Evolutionary conservation across 2,888 invertebrate genomes (phyloP).

Genomic region (Tupiocoris notatus): DNA sequence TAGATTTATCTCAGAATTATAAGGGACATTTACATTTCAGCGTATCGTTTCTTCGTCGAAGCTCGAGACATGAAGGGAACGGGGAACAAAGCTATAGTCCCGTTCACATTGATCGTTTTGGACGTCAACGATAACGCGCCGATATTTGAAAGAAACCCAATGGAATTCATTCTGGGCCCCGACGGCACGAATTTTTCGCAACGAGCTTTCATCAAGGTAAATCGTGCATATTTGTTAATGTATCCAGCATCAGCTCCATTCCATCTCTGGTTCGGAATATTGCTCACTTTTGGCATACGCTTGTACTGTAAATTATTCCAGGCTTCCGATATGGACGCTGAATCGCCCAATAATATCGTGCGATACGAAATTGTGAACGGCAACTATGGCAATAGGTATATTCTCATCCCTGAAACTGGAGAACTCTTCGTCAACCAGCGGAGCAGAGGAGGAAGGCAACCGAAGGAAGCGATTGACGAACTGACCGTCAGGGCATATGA

Average conservation of each 20-base stretch:
- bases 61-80: slow-evolving; percentile 83
- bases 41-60: slow-evolving; percentile 76
- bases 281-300: too few relatives aligned
- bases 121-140: slow-evolving; percentile 82
- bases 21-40: slow-evolving; percentile 51
- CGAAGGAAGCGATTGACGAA: slow-evolving; percentile 52
- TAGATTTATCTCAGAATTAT: too few relatives aligned
- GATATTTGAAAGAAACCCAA: slow-evolving; percentile 72
- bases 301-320: too few relatives aligned
- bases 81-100: slow-evolving; percentile 72
- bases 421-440: slow-evolving; percentile 46
- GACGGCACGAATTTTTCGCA: slow-evolving; percentile 73
- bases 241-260: too few relatives aligned
- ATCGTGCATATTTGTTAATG: too few relatives aligned
- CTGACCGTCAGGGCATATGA: slow-evolving; percentile 78
- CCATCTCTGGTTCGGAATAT: too few relatives aligned
- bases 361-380: slow-evolving; percentile 79
- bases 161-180: slow-evolving; percentile 76
- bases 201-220: slow-evolving; percentile 70
- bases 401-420: slow-evolving; percentile 67
- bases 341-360: slow-evolving; percentile 80
- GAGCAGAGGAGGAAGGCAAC: slow-evolving; percentile 44
- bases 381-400: slow-evolving; percentile 71
- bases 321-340: slow-evolving; percentile 80
- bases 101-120: slow-evolving; percentile 71